Evolutionary conservation across 2,113 vertebrate genomes (phyloP), one percentile per base, ranked within the genome.

Genomic region (Platichthys flesus): DNA sequence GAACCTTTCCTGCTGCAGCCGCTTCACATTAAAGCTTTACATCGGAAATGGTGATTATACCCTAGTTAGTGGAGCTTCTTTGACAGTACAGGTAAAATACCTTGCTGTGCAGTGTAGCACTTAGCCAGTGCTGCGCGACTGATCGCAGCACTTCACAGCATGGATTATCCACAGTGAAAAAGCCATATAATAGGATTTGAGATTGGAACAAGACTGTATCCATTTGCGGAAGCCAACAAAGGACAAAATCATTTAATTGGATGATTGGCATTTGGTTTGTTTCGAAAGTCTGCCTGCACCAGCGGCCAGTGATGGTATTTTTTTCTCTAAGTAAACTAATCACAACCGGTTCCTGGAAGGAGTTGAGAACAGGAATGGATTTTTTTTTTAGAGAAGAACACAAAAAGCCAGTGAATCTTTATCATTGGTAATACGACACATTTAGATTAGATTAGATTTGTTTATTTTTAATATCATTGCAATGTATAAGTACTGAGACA

Each of bases 191-290:
- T 4, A 28, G 24, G 45, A 55, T 76, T 59, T 76, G 20, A 67
- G 37, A 67, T 64, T 59, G 57, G 42, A 73, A 73, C 42, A 45
- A 58, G 67, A 64, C 31, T 5, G 21, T 59, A 52, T 24, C 64
- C 49, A n/a, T 69, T 54, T 69, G 54, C 55, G 51, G 45, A 45
- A 54, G 42, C 63, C 52, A 28, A 59, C 52, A 69, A 54, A 58
- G 59, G 24, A 59, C 18, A 63, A 68, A 54, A 54, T 77, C 64
- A 74, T 64, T 73, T 55, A 69, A 82, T 74, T 64, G 58, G 31
- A 64, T 78, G 42, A 82, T 64, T 82, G 69, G 58, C 42, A 65
- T 23, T 42, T n/a, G 51, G 49, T 18, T 60, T 14, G 16, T 37
- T 35, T 61, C 37, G 47, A 71, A 66, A 67, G 56, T 51, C 61